Conservation (phyloP, 2,888 invertebrate genomes). For the Nomada ruficornis region DNA sequence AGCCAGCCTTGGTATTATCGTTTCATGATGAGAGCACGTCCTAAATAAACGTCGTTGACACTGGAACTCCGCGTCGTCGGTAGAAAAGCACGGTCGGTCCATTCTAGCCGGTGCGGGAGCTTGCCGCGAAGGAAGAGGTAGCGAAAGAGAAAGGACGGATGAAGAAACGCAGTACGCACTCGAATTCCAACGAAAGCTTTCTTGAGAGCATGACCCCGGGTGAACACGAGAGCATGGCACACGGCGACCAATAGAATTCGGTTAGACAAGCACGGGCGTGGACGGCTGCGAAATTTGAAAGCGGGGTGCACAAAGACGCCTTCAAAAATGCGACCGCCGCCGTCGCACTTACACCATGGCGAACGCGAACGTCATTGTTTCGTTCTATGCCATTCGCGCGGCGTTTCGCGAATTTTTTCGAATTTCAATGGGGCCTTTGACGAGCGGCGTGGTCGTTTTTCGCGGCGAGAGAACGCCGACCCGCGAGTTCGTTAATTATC, state of each 20-base stretch:
- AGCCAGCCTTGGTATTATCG: constrained; percentile 61
- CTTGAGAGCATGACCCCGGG: constrained; percentile 53
- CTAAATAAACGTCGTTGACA: constrained; percentile 61
- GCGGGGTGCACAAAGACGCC: constrained; percentile 45
- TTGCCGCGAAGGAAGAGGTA: neutral
- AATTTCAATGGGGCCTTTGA: constrained; percentile 39
- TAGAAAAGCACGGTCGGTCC: neutral
- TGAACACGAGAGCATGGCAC: constrained; percentile 43
- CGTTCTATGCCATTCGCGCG: constrained; percentile 5
- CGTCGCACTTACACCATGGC: constrained; percentile 3
- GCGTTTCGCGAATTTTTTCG: constrained; percentile 38
- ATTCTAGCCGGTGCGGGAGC: neutral
- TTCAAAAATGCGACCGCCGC: constrained; percentile 47
- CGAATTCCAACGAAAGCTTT: constrained; percentile 69
- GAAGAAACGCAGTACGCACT: constrained; percentile 47
- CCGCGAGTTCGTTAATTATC: constrained; percentile 6
- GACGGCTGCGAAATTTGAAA: constrained; percentile 59
- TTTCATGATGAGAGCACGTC: constrained; percentile 59
- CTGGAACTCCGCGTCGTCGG: neutral
- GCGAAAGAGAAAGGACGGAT: neutral
- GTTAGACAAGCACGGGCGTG: constrained; percentile 61
- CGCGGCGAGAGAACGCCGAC: neutral
- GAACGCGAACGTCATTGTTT: constrained; percentile 44
- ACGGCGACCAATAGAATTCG: constrained; percentile 62
- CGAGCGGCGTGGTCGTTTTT: neutral